Base-by-base conservation (phyloP, 2,888 invertebrate species). In the Melitaea athalia region DNA sequence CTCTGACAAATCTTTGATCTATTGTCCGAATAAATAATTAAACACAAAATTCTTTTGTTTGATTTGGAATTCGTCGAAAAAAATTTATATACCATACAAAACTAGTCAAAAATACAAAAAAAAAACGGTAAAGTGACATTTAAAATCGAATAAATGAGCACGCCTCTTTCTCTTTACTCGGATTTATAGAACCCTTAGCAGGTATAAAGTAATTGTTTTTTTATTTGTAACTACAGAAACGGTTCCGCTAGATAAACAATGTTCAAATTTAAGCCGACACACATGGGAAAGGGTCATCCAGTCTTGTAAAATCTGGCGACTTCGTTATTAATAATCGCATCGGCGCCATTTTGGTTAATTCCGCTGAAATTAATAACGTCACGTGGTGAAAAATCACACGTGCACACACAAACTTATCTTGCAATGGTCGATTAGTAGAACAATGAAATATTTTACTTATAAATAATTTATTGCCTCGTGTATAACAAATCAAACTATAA, bases 261-360 rank as follows among this genome's bases (percentile, higher is more conserved):
- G 73, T 79, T 81, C 79, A 81, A 81, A 81, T 82, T 85, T 86
- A 86, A 88, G 86, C 78, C 85, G 81, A 75, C 87, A 82, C 91
- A 91, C 83, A 89, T 91, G 91, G 85, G 74, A 77, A 79, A 80
- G 82, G 83, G 38, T 57, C 57, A 81, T 81, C 82, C 83, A 80
- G 81, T 80, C 81, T 85, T 86, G 86, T 86, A 87, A 87, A 89
- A 90, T 88, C 86, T 84, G 85, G 83, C 77, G 80, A 77, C 81
- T 87, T 90, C 85, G 86, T 89, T 91, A 91, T 91, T 91, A 91
- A 91, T 91, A 91, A 91, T 89, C 85, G 85, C 86, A 88, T 82
- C 85, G 88, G 84, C 90, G 91, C 91, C 91, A 88, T 91, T 86
- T 91, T 86, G 84, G 80, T 77, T 80, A 82, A 81, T 80, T 78